phyloP scores from a whole-genome alignment of 2,797 vertebrate species.

The Cercopithecus neglectus region DNA sequence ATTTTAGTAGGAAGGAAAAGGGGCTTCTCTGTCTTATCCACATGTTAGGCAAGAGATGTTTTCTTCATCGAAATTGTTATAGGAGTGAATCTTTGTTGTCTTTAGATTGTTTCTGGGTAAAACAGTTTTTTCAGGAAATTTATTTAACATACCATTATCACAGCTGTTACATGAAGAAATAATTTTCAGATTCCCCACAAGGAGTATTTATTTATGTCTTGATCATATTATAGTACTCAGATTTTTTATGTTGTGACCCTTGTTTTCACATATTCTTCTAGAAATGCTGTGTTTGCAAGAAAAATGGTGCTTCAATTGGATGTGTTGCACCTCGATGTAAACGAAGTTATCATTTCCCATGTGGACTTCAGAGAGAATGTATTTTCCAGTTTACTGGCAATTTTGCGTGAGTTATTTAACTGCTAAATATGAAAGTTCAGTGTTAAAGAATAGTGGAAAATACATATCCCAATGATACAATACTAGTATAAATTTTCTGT shows the following conservation, averaged over 20 bases:
- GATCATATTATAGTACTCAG: background rate
- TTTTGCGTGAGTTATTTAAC: slow-evolving; percentile 89
- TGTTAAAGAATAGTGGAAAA: slow-evolving; percentile 40
- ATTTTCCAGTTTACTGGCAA: slow-evolving; percentile 93
- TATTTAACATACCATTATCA: background rate
- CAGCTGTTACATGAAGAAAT: background rate
- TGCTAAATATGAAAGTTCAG: background rate
- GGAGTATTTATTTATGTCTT: slow-evolving; percentile 28
- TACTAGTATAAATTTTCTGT: slow-evolving; percentile 34
- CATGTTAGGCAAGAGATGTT: background rate
- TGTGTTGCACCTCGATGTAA: slow-evolving; percentile 91
- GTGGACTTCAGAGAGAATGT: slow-evolving; percentile 89
- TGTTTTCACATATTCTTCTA: slow-evolving; percentile 79
- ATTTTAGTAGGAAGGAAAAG: slow-evolving; percentile 6
- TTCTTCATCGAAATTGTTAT: background rate
- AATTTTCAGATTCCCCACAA: slow-evolving; percentile 41
- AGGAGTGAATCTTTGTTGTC: background rate
- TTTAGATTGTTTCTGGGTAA: background rate
- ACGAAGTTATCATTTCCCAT: slow-evolving; percentile 93
- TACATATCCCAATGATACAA: background rate
- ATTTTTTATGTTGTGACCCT: background rate
- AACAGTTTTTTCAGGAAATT: background rate
- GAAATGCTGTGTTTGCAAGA: slow-evolving; percentile 91
- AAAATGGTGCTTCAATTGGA: slow-evolving; percentile 93
- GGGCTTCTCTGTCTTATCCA: background rate